Conservation (phyloP, 2,888 invertebrate genomes). For the Graphium colonna region DNA sequence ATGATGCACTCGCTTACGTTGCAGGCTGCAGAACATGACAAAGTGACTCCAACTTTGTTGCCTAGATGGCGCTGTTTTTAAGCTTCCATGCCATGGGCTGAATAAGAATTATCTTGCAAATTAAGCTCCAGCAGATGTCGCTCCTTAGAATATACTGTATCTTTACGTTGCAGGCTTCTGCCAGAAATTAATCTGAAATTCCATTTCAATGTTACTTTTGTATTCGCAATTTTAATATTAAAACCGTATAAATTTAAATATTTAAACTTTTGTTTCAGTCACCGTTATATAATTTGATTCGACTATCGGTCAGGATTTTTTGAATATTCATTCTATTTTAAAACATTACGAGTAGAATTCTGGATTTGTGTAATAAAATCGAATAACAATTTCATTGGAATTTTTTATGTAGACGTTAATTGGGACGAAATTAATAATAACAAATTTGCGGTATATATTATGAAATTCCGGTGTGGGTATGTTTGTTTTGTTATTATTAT, state of each 20-base stretch:
- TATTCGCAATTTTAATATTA: constrained; percentile 16
- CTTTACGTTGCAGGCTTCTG: constrained; percentile 11
- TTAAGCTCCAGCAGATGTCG: constrained; percentile 38
- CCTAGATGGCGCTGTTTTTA: constrained; percentile 53
- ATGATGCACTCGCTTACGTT: constrained; percentile 29
- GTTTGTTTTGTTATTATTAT: background rate
- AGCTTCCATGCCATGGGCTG: constrained; percentile 8
- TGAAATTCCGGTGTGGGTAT: too few species aligned
- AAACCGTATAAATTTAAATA: constrained; percentile 9
- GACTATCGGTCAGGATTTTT: background rate
- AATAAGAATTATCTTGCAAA: constrained; percentile 26
- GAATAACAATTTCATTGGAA: constrained; percentile 7
- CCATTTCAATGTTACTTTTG: constrained; percentile 9
- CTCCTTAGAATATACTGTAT: constrained; percentile 23
- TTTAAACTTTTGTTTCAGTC: background rate
- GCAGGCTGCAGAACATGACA: constrained; percentile 34
- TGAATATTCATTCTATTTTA: constrained; percentile 1
- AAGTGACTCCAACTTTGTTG: constrained; percentile 39
- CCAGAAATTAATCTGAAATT: constrained; percentile 20
- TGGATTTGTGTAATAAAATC: constrained; percentile 2
- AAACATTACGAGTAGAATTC: background rate
- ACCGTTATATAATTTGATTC: background rate
- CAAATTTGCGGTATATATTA: too few species aligned
- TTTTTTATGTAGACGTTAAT: too few species aligned
- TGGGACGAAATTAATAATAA: too few species aligned